phyloP scores from a whole-genome alignment of 2,888 invertebrate species.

The Lysandra bellargus region DNA sequence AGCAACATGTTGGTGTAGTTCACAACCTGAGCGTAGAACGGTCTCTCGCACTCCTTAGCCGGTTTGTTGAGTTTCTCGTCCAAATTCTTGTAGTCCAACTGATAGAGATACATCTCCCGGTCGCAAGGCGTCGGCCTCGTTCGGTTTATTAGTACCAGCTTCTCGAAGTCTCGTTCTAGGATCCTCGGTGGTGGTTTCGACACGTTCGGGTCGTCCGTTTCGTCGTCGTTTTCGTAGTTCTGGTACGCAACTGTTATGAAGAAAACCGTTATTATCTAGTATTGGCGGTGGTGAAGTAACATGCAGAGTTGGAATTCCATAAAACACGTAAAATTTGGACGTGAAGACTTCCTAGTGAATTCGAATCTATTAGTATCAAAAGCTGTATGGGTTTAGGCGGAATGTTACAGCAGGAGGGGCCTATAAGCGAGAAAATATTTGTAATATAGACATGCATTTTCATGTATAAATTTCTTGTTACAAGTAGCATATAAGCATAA shows the following conservation, averaged over 20 bases:
- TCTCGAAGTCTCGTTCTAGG: conserved; percentile 82
- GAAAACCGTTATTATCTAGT: not conserved
- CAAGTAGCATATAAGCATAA: conserved; percentile 8
- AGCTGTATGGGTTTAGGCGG: not conserved
- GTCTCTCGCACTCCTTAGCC: conserved; percentile 71
- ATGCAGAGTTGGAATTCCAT: not conserved
- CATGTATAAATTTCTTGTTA: not conserved
- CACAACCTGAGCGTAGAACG: conserved; percentile 87
- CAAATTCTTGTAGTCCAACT: conserved; percentile 71
- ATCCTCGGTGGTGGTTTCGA: conserved; percentile 69
- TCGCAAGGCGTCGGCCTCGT: conserved; percentile 93
- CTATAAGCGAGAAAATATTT: not conserved
- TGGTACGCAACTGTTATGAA: conserved; percentile 59
- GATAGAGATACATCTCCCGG: conserved; percentile 83
- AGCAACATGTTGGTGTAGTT: conserved; percentile 89
- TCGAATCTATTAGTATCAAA: not conserved
- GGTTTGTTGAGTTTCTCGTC: conserved; percentile 75
- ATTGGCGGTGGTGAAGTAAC: not conserved
- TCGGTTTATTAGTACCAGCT: conserved; percentile 84
- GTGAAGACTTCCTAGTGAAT: not conserved
- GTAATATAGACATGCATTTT: not conserved
- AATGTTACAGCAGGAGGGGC: conserved; percentile 8
- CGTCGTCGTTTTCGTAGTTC: conserved; percentile 76
- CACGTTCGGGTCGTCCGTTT: conserved; percentile 62
- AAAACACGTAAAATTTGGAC: not conserved